Conservation (phyloP, 2,888 invertebrate species). For the Germaria angustata region DNA sequence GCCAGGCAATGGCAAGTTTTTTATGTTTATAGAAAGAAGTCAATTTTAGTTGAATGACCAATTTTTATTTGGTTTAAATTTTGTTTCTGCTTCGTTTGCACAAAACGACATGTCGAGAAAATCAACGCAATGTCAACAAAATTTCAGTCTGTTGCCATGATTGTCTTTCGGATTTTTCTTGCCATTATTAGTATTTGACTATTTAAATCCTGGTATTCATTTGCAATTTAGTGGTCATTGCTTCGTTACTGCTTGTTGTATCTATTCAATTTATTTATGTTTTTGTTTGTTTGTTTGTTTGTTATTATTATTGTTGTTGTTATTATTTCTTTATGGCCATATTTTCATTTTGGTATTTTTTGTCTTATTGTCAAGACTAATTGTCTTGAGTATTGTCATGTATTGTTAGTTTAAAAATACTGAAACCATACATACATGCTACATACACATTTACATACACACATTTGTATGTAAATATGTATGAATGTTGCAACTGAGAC, state of each 20-base stretch:
- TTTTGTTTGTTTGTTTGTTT: no score
- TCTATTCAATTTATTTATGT: neutral
- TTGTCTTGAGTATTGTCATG: constrained; percentile 53
- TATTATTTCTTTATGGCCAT: constrained; percentile 43
- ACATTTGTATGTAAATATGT: neutral
- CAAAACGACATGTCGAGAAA: constrained; percentile 60
- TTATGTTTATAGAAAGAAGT: constrained; percentile 32
- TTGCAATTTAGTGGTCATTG: constrained; percentile 51
- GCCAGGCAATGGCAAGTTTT: neutral
- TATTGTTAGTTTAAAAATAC: neutral
- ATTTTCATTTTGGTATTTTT: constrained; percentile 46
- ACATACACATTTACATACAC: neutral
- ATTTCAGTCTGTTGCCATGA: constrained; percentile 53
- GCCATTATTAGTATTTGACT: constrained; percentile 27
- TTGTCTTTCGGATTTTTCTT: constrained; percentile 33
- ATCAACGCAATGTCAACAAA: constrained; percentile 65
- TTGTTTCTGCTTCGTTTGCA: constrained; percentile 16
- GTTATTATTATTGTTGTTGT: no score
- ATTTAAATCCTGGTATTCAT: constrained; percentile 54
- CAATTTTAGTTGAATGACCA: constrained; percentile 63
- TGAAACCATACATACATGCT: no score
- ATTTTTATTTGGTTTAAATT: constrained; percentile 52
- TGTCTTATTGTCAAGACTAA: constrained; percentile 57
- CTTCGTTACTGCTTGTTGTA: neutral
- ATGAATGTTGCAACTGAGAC: no score